These are phyloP conservation scores for Microchrysa polita DNA, from an alignment of 2,888 invertebrate genomes.

Conservation along the genomic window DNA sequence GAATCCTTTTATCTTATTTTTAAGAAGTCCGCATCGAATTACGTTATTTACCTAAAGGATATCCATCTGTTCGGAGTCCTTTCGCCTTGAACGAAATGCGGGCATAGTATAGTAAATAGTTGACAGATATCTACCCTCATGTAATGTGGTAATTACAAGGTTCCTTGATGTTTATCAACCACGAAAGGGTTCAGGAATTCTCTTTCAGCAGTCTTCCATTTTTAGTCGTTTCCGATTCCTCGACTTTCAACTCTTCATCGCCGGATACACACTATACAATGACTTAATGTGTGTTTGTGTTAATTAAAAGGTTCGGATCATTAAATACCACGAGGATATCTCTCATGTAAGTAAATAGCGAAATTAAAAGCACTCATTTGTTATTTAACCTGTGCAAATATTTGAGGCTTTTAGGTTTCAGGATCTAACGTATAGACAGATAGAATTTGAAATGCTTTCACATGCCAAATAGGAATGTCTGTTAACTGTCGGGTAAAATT, in stretches of 20 bases:
- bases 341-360: slow-evolving; percentile 28
- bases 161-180: slow-evolving; percentile 3
- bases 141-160: slow-evolving; percentile 4
- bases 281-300: slow-evolving; percentile 27
- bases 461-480: too few species aligned
- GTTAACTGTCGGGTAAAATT: too few species aligned
- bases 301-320: slow-evolving; percentile 38
- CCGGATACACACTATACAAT: neutral
- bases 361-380: slow-evolving; percentile 34
- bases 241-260: neutral
- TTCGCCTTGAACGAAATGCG: neutral
- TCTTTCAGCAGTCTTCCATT: neutral
- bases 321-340: slow-evolving; percentile 29
- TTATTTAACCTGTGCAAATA: slow-evolving; percentile 29
- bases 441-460: neutral
- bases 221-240: slow-evolving; percentile 7
- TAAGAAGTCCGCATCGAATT: too few species aligned
- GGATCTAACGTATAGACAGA: slow-evolving; percentile 4
- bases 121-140: slow-evolving; percentile 26
- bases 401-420: slow-evolving; percentile 18
- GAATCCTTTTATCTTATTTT: too few species aligned
- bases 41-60: neutral
- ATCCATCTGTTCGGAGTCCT: neutral
- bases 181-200: slow-evolving; percentile 23
- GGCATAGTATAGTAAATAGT: slow-evolving; percentile 40